These are phyloP conservation scores for Phaethon lepturus DNA, from an alignment of 2,113 vertebrate species.

Conservation along the genomic window DNA sequence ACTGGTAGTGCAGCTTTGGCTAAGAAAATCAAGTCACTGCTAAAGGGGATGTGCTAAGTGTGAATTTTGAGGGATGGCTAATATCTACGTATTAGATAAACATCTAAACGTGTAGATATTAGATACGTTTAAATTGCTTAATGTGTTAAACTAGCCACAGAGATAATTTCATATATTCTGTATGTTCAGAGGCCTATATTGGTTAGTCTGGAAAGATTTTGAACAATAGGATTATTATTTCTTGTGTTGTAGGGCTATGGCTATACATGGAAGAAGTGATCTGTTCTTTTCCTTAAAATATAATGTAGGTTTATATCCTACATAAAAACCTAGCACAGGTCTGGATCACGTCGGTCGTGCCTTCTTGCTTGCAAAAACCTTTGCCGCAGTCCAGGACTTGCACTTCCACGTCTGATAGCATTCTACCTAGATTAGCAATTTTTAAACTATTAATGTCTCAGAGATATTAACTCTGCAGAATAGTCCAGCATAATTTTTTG, in stretches of 20 bases:
- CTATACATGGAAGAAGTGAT: not conserved
- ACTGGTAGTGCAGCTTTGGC: not conserved
- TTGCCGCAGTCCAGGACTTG: not conserved
- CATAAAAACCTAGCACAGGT: not conserved
- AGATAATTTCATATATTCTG: not conserved
- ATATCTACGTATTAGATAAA: not conserved
- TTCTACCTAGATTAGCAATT: not conserved
- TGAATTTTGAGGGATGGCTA: not conserved
- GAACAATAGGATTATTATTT: accelerated
- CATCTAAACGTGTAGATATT: no score
- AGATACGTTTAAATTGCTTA: not conserved
- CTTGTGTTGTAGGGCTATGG: not conserved
- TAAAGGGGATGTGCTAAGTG: not conserved
- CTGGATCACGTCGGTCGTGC: not conserved
- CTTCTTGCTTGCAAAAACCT: not conserved
- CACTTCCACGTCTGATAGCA: accelerated
- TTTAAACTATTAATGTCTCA: accelerated
- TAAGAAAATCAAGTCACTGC: not conserved
- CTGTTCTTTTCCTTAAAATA: not conserved
- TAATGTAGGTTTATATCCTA: not conserved
- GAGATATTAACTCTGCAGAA: not conserved
- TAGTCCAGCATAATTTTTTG: not conserved
- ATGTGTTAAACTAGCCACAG: accelerated
- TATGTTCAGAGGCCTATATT: not conserved
- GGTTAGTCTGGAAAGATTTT: not conserved